phyloP scores from a whole-genome alignment of 2,888 invertebrate genomes.

The Drosophila antonietae region DNA sequence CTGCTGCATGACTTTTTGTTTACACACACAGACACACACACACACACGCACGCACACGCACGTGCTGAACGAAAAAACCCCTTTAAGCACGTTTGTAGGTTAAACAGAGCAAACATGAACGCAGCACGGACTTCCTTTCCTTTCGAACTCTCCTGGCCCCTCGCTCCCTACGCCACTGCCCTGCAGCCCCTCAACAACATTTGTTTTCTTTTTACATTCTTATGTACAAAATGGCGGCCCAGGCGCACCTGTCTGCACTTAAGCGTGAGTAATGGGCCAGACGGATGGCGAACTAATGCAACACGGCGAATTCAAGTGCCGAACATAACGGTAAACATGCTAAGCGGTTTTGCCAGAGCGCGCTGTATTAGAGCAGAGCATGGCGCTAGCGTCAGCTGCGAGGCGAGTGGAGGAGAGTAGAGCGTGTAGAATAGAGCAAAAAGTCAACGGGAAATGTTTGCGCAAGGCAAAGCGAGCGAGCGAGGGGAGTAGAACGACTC shows the following conservation, averaged over 20 bases:
- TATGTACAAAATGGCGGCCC: conserved; percentile 53
- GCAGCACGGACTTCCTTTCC: conserved; percentile 45
- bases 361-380: not conserved
- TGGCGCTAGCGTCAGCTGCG: not conserved
- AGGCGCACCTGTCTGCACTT: conserved; percentile 63
- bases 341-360: conserved; percentile 65
- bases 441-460: conserved; percentile 75
- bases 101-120: conserved; percentile 69
- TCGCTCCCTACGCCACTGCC: not conserved
- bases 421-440: conserved; percentile 26
- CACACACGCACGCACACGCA: conserved; percentile 21
- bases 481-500: conserved; percentile 1
- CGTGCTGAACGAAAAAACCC: conserved; percentile 11
- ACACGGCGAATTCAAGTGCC: conserved; percentile 76
- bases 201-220: conserved; percentile 30
- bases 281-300: conserved; percentile 68
- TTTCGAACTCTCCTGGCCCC: conserved; percentile 17
- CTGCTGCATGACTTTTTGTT: conserved; percentile 39
- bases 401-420: not conserved
- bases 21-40: conserved; percentile 24
- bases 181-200: not conserved
- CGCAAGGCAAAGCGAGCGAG: conserved; percentile 28
- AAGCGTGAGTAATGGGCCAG: conserved; percentile 58
- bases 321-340: conserved; percentile 77
- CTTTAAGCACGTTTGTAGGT: conserved; percentile 67